Evolutionary conservation across 2,113 vertebrate species (phyloP).

Genomic region (Xiphorhynchus elegans): DNA sequence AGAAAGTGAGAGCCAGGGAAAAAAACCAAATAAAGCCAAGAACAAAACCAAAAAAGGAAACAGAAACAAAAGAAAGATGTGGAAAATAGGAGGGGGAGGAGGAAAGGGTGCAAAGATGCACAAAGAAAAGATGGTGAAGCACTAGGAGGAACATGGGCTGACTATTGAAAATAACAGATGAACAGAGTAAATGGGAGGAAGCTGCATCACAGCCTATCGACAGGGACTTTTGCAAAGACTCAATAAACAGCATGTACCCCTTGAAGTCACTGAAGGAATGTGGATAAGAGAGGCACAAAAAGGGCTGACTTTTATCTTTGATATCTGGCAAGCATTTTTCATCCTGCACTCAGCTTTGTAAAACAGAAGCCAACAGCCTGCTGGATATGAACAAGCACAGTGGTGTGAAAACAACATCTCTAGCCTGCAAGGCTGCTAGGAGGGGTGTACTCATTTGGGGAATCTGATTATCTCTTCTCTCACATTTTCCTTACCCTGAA

Average conservation of each 20-base stretch:
- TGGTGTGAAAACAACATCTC: conserved; percentile 25
- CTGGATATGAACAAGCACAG: not conserved
- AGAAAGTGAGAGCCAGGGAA: not conserved
- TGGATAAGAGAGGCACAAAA: not conserved
- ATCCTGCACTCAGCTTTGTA: conserved; percentile 22
- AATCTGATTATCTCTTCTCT: conserved; percentile 25
- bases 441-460: not conserved
- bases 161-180: not conserved
- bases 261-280: not conserved
- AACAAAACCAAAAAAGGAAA: not conserved
- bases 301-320: conserved; percentile 7
- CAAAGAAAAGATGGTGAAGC: not conserved
- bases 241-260: not conserved
- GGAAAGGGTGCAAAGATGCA: not conserved
- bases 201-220: not conserved
- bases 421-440: not conserved
- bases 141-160: not conserved
- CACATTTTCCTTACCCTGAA: not conserved
- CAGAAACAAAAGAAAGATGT: not conserved
- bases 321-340: conserved; percentile 29
- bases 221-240: not conserved
- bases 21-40: not conserved
- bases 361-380: conserved; percentile 12
- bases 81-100: not conserved
- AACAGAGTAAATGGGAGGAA: not conserved